Percentiles rank a stretch among this genome's conserved stretches.
These are phyloP conservation scores for Caiman crocodilus DNA, from an alignment of 2,797 vertebrate genomes.

Conservation along the genomic window DNA sequence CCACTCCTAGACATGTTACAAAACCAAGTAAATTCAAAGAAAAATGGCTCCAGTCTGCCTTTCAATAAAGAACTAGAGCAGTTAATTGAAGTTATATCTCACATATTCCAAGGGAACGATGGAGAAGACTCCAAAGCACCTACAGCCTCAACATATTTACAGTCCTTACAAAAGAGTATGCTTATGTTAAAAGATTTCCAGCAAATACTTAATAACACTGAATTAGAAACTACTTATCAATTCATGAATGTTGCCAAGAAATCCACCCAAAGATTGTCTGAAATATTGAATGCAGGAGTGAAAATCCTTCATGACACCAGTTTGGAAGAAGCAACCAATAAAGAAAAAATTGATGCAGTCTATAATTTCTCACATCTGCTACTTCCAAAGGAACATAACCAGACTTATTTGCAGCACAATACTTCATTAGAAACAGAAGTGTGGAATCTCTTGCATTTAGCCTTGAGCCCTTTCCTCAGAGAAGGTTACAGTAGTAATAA, in stretches of 20 bases:
- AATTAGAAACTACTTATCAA: neutral
- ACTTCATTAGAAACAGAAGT: slow-evolving; percentile 2
- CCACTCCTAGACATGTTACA: slow-evolving; percentile 10
- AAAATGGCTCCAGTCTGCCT: neutral
- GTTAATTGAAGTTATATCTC: neutral
- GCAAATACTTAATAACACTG: neutral
- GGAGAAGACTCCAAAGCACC: neutral
- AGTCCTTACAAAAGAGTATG: neutral
- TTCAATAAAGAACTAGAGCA: slow-evolving; percentile 25
- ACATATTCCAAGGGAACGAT: slow-evolving; percentile 10
- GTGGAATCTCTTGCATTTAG: slow-evolving; percentile 28
- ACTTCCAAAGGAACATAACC: slow-evolving; percentile 9
- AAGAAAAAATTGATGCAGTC: slow-evolving; percentile 43
- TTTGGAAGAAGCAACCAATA: slow-evolving; percentile 3
- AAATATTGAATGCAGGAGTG: slow-evolving; percentile 29
- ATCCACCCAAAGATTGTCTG: slow-evolving; percentile 6
- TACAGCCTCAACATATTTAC: neutral
- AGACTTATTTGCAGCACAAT: neutral
- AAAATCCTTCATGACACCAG: slow-evolving; percentile 42
- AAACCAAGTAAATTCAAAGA: neutral
- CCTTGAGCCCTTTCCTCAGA: slow-evolving; percentile 48
- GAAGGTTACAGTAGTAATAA: neutral
- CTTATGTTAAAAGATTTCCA: slow-evolving; percentile 19
- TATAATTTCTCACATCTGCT: slow-evolving; percentile 60
- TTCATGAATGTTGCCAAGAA: slow-evolving; percentile 34